A percentile compares a stretch with the other conserved stretches of the same genome.
These are phyloP conservation scores for Oppia nitens DNA, from an alignment of 1,140 invertebrate species.

Conservation along the genomic window DNA sequence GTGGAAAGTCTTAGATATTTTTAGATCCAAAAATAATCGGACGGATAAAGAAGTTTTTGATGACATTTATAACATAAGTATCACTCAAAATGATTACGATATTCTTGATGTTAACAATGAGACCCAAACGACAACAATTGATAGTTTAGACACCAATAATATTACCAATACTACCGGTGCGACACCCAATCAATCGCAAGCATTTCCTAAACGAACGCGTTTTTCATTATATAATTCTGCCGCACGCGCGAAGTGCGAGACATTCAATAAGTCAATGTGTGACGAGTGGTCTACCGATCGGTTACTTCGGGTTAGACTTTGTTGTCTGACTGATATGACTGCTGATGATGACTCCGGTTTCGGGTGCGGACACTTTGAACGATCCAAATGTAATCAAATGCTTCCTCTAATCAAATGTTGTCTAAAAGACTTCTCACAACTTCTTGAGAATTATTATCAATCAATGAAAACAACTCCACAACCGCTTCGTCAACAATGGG, in stretches of 20 bases:
- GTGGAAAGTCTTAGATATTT: not conserved
- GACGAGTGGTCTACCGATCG: constrained; percentile 8
- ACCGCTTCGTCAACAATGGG: no score
- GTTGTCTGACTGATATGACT: constrained; percentile 5
- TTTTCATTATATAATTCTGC: not conserved
- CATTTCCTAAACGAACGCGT: not conserved
- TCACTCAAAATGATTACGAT: no score
- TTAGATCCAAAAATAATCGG: not conserved
- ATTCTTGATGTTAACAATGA: not conserved
- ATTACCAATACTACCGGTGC: not conserved
- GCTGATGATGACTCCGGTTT: not conserved
- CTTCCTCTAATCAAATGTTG: constrained; percentile 8
- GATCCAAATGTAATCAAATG: constrained; percentile 2
- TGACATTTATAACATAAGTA: not conserved
- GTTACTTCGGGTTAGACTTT: constrained; percentile 9
- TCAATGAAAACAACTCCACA: not conserved
- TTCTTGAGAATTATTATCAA: not conserved
- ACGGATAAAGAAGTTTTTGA: not conserved
- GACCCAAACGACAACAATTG: not conserved
- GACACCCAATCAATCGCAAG: not conserved
- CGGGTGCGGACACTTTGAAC: not conserved
- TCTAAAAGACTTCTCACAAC: constrained; percentile 7
- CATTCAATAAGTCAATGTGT: not conserved
- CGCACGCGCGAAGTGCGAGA: not conserved
- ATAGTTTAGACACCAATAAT: not conserved